A percentile compares a stretch with the other conserved stretches of the same genome.
phyloP scores from a whole-genome alignment of 2,797 vertebrate genomes.

The Pampus argenteus region DNA sequence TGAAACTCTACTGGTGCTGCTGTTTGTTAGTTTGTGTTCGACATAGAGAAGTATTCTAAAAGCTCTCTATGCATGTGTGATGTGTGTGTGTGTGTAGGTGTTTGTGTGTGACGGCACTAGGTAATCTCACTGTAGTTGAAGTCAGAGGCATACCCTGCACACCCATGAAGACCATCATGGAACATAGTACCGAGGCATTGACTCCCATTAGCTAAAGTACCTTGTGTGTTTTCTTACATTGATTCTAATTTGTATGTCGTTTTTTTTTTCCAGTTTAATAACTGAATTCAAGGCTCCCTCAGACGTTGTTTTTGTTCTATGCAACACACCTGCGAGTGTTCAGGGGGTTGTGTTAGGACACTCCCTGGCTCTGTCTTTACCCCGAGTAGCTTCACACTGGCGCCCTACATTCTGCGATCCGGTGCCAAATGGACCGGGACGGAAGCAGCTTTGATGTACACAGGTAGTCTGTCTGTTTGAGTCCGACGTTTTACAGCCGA shows the following conservation, averaged over 20 bases:
- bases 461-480: constrained; percentile 66
- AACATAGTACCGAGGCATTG: not conserved
- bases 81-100: constrained; percentile 25
- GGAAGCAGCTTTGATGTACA: constrained; percentile 82
- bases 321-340: constrained; percentile 24
- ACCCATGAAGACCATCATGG: constrained; percentile 18
- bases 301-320: not conserved
- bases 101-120: constrained; percentile 63
- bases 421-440: constrained; percentile 78
- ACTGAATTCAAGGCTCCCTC: not conserved
- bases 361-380: constrained; percentile 53
- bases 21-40: not conserved
- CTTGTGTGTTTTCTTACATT: not conserved
- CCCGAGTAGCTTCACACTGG: constrained; percentile 73
- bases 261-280: constrained; percentile 18
- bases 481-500: constrained; percentile 75
- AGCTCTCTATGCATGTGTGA: constrained; percentile 2
- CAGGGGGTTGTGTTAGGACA: constrained; percentile 34
- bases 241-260: not conserved
- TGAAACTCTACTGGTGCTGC: constrained; percentile 12
- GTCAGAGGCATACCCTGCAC: constrained; percentile 60
- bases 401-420: constrained; percentile 77
- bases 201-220: not conserved
- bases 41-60: not conserved
- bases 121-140: constrained; percentile 71